phyloP scores from a whole-genome alignment of 2,888 invertebrate species.

The Dione vanillae region DNA sequence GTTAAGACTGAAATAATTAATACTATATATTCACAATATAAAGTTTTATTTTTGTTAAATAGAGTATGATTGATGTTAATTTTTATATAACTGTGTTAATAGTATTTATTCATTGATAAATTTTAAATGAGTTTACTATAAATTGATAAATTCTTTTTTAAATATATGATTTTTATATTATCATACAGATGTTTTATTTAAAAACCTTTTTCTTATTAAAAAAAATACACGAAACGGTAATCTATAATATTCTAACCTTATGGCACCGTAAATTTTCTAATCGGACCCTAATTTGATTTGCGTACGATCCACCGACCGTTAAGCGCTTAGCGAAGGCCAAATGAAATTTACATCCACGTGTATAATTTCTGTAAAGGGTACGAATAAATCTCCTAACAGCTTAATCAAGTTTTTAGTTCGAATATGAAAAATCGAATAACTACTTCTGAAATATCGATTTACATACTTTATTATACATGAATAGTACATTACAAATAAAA shows the following conservation, averaged over 20 bases:
- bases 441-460: background rate
- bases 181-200: constrained; percentile 8
- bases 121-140: background rate
- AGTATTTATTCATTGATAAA: constrained; percentile 19
- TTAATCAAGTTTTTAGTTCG: constrained; percentile 75
- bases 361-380: constrained; percentile 75
- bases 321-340: constrained; percentile 73
- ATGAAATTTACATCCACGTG: constrained; percentile 72
- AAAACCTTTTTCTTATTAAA: background rate
- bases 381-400: constrained; percentile 74
- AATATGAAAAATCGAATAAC: constrained; percentile 50
- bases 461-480: too few relatives aligned
- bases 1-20: constrained; percentile 30
- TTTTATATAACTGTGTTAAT: background rate
- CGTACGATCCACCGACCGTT: constrained; percentile 70
- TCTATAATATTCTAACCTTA: background rate
- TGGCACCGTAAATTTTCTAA: constrained; percentile 57
- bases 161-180: constrained; percentile 5
- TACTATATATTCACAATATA: background rate
- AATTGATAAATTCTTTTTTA: background rate
- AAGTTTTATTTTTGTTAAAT: background rate
- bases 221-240: background rate
- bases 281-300: constrained; percentile 78
- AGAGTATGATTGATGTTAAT: background rate
- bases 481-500: too few relatives aligned